A percentile compares a stretch with the other conserved stretches of the same genome.
Conservation (phyloP, 2,113 vertebrate species). For the Uropsilus gracilis region DNA sequence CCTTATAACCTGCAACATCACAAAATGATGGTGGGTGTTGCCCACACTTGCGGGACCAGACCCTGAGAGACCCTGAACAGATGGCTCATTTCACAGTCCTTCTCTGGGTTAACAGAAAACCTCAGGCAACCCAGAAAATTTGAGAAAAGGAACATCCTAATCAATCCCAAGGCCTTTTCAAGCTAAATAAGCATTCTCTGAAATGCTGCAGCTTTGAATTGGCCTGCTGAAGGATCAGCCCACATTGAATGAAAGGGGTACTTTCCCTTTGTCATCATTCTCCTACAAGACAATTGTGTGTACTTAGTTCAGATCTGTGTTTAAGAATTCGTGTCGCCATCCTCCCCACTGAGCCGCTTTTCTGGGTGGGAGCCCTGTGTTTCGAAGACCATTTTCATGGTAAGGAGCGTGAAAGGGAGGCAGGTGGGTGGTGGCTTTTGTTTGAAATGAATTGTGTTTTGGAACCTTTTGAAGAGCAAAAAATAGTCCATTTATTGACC, state of each 20-base stretch:
- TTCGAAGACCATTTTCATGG: neutral
- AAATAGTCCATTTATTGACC: constrained; percentile 70
- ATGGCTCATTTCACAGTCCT: too few relatives aligned
- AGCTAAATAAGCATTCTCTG: neutral
- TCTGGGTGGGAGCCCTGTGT: neutral
- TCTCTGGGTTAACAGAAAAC: neutral
- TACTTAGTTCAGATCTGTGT: neutral
- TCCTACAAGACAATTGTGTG: neutral
- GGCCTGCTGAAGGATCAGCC: neutral
- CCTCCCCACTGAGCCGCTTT: neutral
- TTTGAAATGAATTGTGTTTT: constrained; percentile 54
- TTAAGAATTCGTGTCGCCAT: neutral
- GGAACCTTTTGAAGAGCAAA: constrained; percentile 60
- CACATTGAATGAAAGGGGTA: neutral
- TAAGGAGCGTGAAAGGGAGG: constrained; percentile 42
- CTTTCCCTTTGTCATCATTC: neutral
- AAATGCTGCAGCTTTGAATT: neutral
- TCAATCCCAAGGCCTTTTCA: neutral
- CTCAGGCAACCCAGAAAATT: neutral
- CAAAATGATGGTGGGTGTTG: rapidly evolving
- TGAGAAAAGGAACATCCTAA: neutral
- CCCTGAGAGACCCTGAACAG: neutral
- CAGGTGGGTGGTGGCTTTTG: constrained; percentile 23
- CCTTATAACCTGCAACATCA: rapidly evolving
- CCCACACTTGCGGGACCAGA: rapidly evolving